Evolutionary conservation across 2,797 vertebrate species (phyloP).

Genomic region (Hoplostethus atlanticus): DNA sequence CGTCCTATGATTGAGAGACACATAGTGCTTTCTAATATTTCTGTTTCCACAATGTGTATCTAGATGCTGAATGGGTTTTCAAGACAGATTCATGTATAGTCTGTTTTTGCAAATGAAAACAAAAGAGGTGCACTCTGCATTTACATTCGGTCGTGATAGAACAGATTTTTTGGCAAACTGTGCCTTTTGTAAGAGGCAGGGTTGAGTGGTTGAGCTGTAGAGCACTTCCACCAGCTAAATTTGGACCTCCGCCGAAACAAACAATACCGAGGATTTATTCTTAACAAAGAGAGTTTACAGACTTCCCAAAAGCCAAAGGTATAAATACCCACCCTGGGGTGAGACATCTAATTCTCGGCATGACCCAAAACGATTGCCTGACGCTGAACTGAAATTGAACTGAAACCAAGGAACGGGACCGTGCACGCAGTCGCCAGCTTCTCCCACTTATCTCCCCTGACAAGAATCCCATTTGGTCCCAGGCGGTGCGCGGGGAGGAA

Average conservation of each 20-base stretch:
- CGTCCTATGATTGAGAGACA: too few relatives aligned
- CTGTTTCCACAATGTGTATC: too few relatives aligned
- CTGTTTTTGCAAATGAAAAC: too few relatives aligned
- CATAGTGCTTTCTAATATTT: too few relatives aligned
- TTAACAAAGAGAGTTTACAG: constrained; percentile 4
- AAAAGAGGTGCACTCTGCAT: too few relatives aligned
- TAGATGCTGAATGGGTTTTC: too few relatives aligned
- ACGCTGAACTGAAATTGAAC: constrained; percentile 53
- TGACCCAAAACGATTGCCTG: constrained; percentile 26
- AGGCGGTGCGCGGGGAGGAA: constrained; percentile 5
- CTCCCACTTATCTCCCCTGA: constrained; percentile 30
- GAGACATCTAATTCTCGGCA: constrained; percentile 34
- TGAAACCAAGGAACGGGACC: constrained; percentile 4
- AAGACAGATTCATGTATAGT: too few relatives aligned
- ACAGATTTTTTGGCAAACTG: too few relatives aligned
- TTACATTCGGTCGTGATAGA: too few relatives aligned
- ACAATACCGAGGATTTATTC: background rate
- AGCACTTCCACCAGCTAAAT: background rate
- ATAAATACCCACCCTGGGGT: background rate
- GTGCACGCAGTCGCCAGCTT: background rate
- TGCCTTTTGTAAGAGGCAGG: too few relatives aligned
- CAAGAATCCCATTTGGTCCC: constrained; percentile 46
- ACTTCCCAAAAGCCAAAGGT: constrained; percentile 7
- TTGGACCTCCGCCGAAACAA: background rate
- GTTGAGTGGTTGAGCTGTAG: too few relatives aligned